Percentiles rank a stretch among this genome's conserved stretches.
phyloP scores from a whole-genome alignment of 2,888 invertebrate genomes.

The Lasioglossum zephyrum region DNA sequence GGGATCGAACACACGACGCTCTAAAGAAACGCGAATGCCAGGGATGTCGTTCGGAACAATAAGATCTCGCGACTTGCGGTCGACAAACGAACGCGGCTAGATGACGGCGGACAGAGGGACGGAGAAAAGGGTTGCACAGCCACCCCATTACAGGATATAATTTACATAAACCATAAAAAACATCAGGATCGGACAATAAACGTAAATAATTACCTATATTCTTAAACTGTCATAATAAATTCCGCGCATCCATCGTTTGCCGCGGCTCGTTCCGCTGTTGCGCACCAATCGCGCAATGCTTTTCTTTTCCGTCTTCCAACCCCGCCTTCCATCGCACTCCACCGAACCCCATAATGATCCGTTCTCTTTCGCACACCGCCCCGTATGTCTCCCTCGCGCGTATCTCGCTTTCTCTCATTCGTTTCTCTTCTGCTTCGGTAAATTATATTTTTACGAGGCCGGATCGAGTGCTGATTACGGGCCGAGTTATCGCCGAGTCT shows the following conservation, averaged over 20 bases:
- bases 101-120: not conserved
- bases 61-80: constrained; percentile 47
- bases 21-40: not conserved
- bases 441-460: constrained; percentile 71
- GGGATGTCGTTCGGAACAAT: constrained; percentile 47
- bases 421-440: constrained; percentile 50
- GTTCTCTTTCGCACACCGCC: constrained; percentile 32
- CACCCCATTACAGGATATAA: constrained; percentile 69
- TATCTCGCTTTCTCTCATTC: not conserved
- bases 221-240: constrained; percentile 77
- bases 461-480: constrained; percentile 66
- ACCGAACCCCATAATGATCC: constrained; percentile 45
- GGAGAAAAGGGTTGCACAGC: constrained; percentile 24
- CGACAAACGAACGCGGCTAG: constrained; percentile 33
- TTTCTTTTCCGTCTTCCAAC: constrained; percentile 8
- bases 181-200: constrained; percentile 76
- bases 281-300: constrained; percentile 31
- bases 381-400: not conserved
- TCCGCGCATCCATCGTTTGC: constrained; percentile 64
- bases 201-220: constrained; percentile 76
- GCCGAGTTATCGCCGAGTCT: constrained; percentile 60
- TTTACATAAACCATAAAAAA: constrained; percentile 78
- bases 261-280: constrained; percentile 35
- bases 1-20: not conserved
- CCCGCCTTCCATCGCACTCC: constrained; percentile 30